Conservation (phyloP, 2,888 invertebrate species). For the Tenodera sinensis region DNA sequence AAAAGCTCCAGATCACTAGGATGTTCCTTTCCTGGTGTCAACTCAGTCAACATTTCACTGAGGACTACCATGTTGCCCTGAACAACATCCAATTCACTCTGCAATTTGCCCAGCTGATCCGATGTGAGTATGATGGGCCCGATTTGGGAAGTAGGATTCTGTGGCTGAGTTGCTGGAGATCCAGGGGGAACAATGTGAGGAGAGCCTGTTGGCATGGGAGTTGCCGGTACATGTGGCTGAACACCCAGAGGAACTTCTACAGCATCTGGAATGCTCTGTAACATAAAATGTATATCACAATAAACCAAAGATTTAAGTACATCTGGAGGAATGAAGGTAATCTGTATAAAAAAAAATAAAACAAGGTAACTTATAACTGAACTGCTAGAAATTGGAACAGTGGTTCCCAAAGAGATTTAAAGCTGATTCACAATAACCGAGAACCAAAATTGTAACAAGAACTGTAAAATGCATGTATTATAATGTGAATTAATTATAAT, state of each 20-base stretch:
- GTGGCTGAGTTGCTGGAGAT: slow-evolving; percentile 19
- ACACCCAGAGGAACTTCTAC: slow-evolving; percentile 35
- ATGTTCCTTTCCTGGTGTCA: slow-evolving; percentile 80
- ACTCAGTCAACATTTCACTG: slow-evolving; percentile 91
- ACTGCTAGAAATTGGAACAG: background rate
- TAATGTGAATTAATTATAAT: too few relatives aligned
- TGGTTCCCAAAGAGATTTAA: too few relatives aligned
- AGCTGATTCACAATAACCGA: too few relatives aligned
- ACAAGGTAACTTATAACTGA: too few relatives aligned
- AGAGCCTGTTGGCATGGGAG: slow-evolving; percentile 32
- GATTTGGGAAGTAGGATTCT: slow-evolving; percentile 8
- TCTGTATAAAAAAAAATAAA: too few relatives aligned
- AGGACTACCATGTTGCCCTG: slow-evolving; percentile 89
- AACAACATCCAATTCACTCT: slow-evolving; percentile 89
- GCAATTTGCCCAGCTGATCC: slow-evolving; percentile 67
- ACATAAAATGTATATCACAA: background rate
- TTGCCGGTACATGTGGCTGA: slow-evolving; percentile 32
- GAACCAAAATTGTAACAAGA: too few relatives aligned
- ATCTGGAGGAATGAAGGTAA: too few relatives aligned
- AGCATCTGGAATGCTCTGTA: slow-evolving; percentile 44
- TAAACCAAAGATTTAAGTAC: too few relatives aligned
- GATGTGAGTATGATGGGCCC: slow-evolving; percentile 56
- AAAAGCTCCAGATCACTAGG: slow-evolving; percentile 83
- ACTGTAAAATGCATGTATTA: too few relatives aligned
- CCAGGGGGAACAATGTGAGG: slow-evolving; percentile 30